Evolutionary conservation across 2,113 vertebrate genomes (phyloP).

Genomic region (Picathartes gymnocephalus): DNA sequence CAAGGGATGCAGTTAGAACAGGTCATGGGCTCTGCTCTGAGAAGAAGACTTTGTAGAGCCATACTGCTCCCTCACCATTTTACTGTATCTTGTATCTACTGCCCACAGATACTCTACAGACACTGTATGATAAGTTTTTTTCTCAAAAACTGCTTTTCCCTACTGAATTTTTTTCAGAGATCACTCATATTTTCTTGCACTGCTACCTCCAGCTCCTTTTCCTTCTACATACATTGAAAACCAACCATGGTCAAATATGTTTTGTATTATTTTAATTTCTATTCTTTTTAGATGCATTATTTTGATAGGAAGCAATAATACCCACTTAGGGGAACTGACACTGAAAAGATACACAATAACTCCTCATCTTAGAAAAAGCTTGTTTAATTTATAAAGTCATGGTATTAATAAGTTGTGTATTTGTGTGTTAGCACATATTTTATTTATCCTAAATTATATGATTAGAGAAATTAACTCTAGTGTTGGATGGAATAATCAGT

Average conservation of each 20-base stretch:
- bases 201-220: background rate
- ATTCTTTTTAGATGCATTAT: background rate
- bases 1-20: background rate
- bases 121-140: background rate
- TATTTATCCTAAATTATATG: background rate
- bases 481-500: background rate
- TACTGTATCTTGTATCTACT: background rate
- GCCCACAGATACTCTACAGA: background rate
- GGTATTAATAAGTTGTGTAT: background rate
- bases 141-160: background rate
- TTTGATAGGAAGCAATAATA: background rate
- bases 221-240: background rate
- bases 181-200: background rate
- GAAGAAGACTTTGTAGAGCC: background rate
- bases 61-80: background rate
- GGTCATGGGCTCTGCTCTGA: background rate
- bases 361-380: background rate
- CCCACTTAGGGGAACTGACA: background rate
- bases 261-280: background rate
- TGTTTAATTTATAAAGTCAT: background rate
- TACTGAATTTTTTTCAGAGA: background rate
- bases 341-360: background rate
- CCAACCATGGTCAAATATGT: background rate
- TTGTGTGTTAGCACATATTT: background rate
- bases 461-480: background rate